Base-by-base conservation (phyloP, 2,797 vertebrate genomes). In the Etheostoma perlongum region DNA sequence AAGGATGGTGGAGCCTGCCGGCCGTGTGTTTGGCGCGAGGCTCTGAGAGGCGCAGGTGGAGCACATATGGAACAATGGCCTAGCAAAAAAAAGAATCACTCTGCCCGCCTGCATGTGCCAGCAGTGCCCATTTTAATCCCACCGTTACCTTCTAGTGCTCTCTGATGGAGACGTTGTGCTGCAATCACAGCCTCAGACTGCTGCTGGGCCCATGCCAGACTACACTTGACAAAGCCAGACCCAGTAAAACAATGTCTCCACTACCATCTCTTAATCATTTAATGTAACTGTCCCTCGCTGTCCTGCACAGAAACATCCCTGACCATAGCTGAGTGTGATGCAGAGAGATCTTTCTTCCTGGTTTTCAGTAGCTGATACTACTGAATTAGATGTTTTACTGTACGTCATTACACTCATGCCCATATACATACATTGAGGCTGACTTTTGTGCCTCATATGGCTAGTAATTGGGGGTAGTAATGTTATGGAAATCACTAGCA, bases 41-140 rank as follows among this genome's bases (percentile, higher is more conserved):
- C 91, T 91, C 90, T 76, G 86, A 92, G 93, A 93, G 93, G 92
- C 94, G 94, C 95, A 95, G 94, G 94, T 96, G 95, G 95, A 93
- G 92, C 93, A 92, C 93, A 95, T 95, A 95, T 95, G 95, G 93
- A 95, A 95, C 94, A 94, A 95, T 94, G 90, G 91, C 89, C 89
- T 81, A 75, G 90, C 54, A 48, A 60, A 74, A 85, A 71, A 72
- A 51, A 83, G 70, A 85, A 89, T 85, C 86, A 87, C 85, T 85
- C 89, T 89, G 88, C 91, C 90, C 88, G 91, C 90, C 91, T 94
- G 93, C 87, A 89, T 95, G 91, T 95, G 94, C 94, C 95, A 94
- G 93, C 91, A 92, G 94, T 93, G 90, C 93, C 93, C 91, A 90
- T 94, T 94, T 95, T 95, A 95, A 93, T 93, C 92, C 90, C 85